Conservation (phyloP, 2,113 vertebrate genomes). For the Tychaedon coryphoeus region DNA sequence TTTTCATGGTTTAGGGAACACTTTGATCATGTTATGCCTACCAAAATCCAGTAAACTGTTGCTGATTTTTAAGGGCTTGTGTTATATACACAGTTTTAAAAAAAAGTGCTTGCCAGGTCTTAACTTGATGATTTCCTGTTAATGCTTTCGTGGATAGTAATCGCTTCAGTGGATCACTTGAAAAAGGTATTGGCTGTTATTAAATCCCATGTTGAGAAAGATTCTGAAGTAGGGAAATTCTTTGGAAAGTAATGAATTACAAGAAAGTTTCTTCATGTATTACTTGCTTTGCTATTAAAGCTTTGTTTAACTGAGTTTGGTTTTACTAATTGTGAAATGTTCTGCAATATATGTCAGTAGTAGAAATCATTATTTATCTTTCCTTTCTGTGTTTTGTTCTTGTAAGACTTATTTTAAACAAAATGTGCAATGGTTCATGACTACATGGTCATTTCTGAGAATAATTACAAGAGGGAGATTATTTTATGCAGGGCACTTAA, state of each 20-base stretch:
- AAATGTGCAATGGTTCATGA: background rate
- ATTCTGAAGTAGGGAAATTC: background rate
- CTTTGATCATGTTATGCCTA: background rate
- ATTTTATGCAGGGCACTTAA: background rate
- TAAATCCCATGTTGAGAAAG: background rate
- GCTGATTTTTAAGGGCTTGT: background rate
- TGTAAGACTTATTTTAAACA: slow-evolving; percentile 21
- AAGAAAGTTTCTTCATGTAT: background rate
- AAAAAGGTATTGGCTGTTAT: background rate
- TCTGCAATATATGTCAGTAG: background rate
- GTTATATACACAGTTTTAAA: background rate
- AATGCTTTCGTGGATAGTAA: background rate
- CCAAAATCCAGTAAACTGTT: background rate
- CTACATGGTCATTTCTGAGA: slow-evolving; percentile 12
- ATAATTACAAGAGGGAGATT: background rate
- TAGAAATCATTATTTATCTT: slow-evolving; percentile 1
- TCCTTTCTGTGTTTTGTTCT: slow-evolving; percentile 14
- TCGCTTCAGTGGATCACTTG: background rate
- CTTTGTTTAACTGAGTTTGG: background rate
- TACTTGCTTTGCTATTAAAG: background rate
- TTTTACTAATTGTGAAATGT: slow-evolving; percentile 5
- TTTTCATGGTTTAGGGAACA: background rate
- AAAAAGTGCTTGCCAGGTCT: background rate
- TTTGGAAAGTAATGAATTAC: background rate
- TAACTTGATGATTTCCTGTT: background rate